A percentile compares a stretch with the other conserved stretches of the same genome.
These are phyloP conservation scores for Fistularia commersonii DNA, from an alignment of 2,797 vertebrate genomes.

Conservation along the genomic window DNA sequence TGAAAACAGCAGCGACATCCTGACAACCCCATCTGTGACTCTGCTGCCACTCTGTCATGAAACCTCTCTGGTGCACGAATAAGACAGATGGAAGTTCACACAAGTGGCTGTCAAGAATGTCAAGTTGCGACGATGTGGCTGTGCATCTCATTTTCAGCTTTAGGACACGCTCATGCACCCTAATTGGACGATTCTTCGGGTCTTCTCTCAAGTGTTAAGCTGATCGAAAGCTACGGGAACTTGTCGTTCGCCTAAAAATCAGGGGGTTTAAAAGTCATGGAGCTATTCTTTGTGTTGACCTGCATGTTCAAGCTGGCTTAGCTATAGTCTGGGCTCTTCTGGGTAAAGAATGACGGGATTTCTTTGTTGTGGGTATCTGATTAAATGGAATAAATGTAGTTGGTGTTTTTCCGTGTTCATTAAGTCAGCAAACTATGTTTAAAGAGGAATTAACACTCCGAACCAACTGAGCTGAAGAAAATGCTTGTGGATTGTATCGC, in stretches of 20 bases:
- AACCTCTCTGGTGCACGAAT: conserved; percentile 38
- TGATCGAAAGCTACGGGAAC: conserved; percentile 27
- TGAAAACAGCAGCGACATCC: conserved; percentile 34
- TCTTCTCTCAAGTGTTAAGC: conserved; percentile 21
- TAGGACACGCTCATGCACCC: conserved; percentile 19
- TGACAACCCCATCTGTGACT: conserved; percentile 16
- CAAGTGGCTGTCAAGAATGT: conserved; percentile 59
- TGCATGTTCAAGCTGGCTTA: conserved; percentile 10
- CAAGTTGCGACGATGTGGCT: conserved; percentile 55
- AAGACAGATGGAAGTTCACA: conserved; percentile 46
- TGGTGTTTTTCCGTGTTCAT: no score
- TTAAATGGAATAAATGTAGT: no score
- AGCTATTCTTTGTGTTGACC: conserved; percentile 32
- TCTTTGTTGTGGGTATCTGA: neutral
- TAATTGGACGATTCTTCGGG: conserved; percentile 59
- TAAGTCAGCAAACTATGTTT: no score
- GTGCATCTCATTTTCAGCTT: conserved; percentile 65
- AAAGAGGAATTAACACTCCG: no score
- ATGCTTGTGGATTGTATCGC: no score
- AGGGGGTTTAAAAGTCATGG: conserved; percentile 19
- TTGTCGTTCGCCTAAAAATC: conserved; percentile 22
- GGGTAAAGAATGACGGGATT: conserved; percentile 12
- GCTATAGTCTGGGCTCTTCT: conserved; percentile 4
- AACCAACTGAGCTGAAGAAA: no score
- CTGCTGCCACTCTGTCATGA: conserved; percentile 40